Evolutionary conservation across 1,140 invertebrate species (phyloP), one percentile per base, ranked within the genome.

Genomic region (Drosophila fuyamai): DNA sequence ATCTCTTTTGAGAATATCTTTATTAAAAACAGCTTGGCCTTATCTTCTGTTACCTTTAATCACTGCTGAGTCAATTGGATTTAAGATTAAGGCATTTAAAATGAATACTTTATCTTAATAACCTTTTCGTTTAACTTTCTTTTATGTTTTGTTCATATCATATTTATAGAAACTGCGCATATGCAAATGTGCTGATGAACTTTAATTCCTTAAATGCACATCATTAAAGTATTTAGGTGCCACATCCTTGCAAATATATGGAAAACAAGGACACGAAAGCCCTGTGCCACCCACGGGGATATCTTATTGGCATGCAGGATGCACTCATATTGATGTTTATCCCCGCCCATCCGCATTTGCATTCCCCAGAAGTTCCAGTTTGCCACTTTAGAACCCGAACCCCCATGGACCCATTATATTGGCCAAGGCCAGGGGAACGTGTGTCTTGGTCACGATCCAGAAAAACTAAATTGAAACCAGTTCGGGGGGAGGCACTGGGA

Each of bases 371-470:
- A n/a, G 67, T 16, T 35, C 10, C 63, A 38, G 13, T 23, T 35
- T 6, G 48, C 40, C 63, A 32, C 23, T 70, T 70, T 32, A 56
- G 63, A 55, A 14, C 27, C 67, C 40, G 23, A 38, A 43, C 29
- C 23, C 18, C 23, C 23, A 23, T 47, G 60, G 43, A 38, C 32
- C 38, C 38, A 36, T 56, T 70, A 70, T 14, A 71, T 47, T 71
- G 65, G 65, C 67, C 67, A 71, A 71, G 67, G 67, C 50, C 65
- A 48, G 43, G n/a, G 16, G n/a, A 70, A 40, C 41, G 36, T 71
- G 44, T 51, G 46, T 73, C 67, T 73, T 73, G 70, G 66, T 68
- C 65, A 29, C 56, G 68, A 71, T 71, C 68, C 66, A 71, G 66
- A 71, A 71, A 68, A n/a, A 14, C 36, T 71, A 50, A 71, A 71